phyloP scores from a whole-genome alignment of 1,140 invertebrate species.

The Eumaeus atala region DNA sequence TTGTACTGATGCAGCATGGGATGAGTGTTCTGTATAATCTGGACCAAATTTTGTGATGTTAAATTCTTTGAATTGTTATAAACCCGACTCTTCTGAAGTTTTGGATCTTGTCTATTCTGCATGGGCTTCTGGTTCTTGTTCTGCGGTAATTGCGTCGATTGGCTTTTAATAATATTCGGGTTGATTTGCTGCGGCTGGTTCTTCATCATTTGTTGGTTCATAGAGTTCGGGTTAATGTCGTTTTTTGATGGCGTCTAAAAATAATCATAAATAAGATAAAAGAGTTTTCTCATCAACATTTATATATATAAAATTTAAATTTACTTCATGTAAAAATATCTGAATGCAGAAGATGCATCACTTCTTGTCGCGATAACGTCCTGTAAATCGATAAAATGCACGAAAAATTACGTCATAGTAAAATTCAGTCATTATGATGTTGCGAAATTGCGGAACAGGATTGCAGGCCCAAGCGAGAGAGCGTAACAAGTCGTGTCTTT shows the following conservation, averaged over 20 bases:
- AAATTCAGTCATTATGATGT: too few relatives aligned
- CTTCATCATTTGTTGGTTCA: constrained; percentile 23
- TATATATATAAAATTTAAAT: too few relatives aligned
- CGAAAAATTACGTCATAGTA: too few relatives aligned
- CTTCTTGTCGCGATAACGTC: too few relatives aligned
- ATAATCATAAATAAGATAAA: neutral
- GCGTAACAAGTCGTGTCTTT: too few relatives aligned
- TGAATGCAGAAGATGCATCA: too few relatives aligned
- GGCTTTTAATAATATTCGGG: constrained; percentile 15
- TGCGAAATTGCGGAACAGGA: too few relatives aligned
- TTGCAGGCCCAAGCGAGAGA: too few relatives aligned
- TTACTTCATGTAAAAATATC: too few relatives aligned
- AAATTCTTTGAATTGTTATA: constrained; percentile 59
- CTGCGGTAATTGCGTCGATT: constrained; percentile 24
- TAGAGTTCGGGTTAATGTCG: constrained; percentile 19
- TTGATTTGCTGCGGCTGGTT: constrained; percentile 21
- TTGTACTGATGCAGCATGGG: constrained; percentile 66
- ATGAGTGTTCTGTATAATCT: constrained; percentile 77
- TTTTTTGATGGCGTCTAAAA: constrained; percentile 5
- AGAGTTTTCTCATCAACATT: too few relatives aligned
- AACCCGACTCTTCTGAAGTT: constrained; percentile 37
- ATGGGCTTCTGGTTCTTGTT: constrained; percentile 22
- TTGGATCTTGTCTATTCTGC: constrained; percentile 28
- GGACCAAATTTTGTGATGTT: constrained; percentile 63
- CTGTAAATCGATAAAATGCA: too few relatives aligned